Conservation (phyloP, 2,113 vertebrate genomes). For the Meriones unguiculatus region DNA sequence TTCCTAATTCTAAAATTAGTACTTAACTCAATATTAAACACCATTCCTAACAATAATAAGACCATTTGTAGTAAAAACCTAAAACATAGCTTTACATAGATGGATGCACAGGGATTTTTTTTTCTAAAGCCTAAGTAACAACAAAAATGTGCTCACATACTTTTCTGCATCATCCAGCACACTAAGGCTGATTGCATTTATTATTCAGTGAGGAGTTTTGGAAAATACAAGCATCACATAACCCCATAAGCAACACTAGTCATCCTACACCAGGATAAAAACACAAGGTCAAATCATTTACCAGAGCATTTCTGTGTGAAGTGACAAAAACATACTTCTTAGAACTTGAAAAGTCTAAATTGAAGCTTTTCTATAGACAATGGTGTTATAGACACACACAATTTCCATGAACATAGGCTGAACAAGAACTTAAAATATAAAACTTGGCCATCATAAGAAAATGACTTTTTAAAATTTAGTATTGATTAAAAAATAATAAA, state of each 20-base stretch:
- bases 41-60: not conserved
- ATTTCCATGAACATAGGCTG: not conserved
- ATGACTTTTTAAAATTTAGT: not conserved
- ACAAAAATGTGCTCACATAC: not conserved
- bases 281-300: not conserved
- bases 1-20: constrained; percentile 31
- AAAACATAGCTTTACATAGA: not conserved
- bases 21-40: not conserved
- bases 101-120: not conserved
- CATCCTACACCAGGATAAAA: not conserved
- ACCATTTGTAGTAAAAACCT: constrained; percentile 35
- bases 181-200: constrained; percentile 23
- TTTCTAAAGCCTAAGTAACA: constrained; percentile 46
- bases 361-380: not conserved
- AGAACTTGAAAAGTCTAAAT: constrained; percentile 10
- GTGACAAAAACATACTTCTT: not conserved
- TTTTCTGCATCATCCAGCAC: constrained; percentile 17
- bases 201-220: constrained; percentile 28
- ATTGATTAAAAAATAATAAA: not conserved
- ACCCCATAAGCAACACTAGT: not conserved
- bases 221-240: not conserved
- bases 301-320: not conserved
- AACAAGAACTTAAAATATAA: constrained; percentile 18
- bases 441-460: not conserved
- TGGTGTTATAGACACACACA: not conserved